Conservation (phyloP, 2,797 vertebrate species). For the Ceryle rudis region DNA sequence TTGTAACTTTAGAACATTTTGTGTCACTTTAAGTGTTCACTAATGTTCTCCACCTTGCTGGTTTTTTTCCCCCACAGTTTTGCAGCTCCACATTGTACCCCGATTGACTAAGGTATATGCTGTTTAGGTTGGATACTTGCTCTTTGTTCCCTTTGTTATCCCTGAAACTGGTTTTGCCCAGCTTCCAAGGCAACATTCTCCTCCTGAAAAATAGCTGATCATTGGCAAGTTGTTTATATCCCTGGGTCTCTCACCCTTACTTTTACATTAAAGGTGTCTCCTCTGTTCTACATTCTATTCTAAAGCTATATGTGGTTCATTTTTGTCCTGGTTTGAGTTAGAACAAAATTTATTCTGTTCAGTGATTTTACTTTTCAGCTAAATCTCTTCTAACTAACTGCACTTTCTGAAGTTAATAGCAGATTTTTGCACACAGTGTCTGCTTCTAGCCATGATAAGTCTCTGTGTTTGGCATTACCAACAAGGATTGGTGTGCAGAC, state of each 20-base stretch:
- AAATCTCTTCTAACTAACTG: too few relatives aligned
- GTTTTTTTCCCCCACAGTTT: background rate
- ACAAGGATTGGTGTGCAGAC: too few relatives aligned
- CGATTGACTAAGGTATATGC: background rate
- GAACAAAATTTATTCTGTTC: too few relatives aligned
- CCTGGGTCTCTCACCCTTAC: background rate
- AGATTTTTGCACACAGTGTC: too few relatives aligned
- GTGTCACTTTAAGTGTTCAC: accelerated
- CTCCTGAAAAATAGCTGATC: background rate
- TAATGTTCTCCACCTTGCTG: background rate
- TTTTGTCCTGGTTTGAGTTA: background rate
- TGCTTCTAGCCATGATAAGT: too few relatives aligned
- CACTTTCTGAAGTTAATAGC: too few relatives aligned
- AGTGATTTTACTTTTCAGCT: too few relatives aligned
- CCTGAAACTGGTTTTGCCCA: background rate
- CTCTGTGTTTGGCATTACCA: too few relatives aligned
- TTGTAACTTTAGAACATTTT: background rate
- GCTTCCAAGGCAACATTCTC: background rate
- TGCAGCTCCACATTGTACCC: background rate
- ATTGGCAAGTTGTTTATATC: background rate
- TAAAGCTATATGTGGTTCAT: background rate
- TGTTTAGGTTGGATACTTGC: background rate
- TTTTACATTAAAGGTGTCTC: background rate
- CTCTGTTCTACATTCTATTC: background rate
- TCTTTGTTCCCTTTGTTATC: background rate